Percentiles rank a stretch among this genome's conserved stretches.
These are phyloP conservation scores for Tachycineta bicolor DNA, from an alignment of 2,113 vertebrate species.

Conservation along the genomic window DNA sequence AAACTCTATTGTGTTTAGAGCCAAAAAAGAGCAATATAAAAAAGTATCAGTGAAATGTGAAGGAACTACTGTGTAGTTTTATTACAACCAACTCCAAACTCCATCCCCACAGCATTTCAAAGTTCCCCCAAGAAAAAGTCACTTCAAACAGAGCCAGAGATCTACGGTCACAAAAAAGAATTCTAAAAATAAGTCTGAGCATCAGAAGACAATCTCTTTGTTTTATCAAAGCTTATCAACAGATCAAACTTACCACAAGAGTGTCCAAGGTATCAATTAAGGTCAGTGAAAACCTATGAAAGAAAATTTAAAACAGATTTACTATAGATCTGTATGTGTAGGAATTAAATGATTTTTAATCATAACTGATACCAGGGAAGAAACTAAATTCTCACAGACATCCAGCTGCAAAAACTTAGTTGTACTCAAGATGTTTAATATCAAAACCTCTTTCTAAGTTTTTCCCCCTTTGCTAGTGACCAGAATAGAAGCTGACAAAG, in stretches of 20 bases:
- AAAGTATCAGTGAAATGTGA: not conserved
- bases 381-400: not conserved
- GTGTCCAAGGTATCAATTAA: conserved; percentile 98
- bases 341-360: not conserved
- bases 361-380: not conserved
- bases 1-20: not conserved
- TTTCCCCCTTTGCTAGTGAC: not conserved
- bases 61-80: not conserved
- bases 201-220: not conserved
- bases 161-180: not conserved
- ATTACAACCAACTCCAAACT: not conserved
- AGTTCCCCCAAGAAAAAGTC: not conserved
- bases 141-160: not conserved
- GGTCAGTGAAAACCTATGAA: conserved; percentile 92
- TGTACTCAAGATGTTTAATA: not conserved
- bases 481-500: not conserved
- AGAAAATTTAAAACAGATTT: conserved; percentile 31
- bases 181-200: not conserved
- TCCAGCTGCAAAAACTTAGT: not conserved
- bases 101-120: not conserved
- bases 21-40: not conserved
- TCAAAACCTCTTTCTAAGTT: not conserved
- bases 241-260: conserved; percentile 86
- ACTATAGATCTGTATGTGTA: not conserved
- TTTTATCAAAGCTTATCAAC: not conserved